phyloP scores from a whole-genome alignment of 2,888 invertebrate species.

The Morpho deidamia region DNA sequence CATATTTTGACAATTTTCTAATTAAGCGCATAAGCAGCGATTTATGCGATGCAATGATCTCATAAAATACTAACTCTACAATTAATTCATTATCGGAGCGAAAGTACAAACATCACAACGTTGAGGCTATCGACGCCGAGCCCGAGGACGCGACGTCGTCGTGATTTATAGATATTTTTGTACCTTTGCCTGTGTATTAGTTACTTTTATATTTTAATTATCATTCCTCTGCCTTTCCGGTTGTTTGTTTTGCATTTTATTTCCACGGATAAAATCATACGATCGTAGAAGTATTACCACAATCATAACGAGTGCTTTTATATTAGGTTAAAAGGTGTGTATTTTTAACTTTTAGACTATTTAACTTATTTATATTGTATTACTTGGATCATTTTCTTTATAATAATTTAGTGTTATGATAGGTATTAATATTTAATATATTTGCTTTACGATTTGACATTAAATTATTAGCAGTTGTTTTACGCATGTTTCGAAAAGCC shows the following conservation, averaged over 20 bases:
- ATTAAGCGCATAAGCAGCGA: conserved; percentile 63
- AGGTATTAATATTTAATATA: conserved; percentile 76
- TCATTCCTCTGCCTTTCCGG: conserved; percentile 62
- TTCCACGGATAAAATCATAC: conserved; percentile 34
- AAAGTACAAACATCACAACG: conserved; percentile 60
- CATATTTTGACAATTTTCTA: conserved; percentile 73
- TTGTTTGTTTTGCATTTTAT: conserved; percentile 54
- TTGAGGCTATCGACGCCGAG: conserved; percentile 25
- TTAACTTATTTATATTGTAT: conserved; percentile 78
- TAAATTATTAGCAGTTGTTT: conserved; percentile 70
- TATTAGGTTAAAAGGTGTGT: conserved; percentile 77
- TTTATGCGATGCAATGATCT: conserved; percentile 72
- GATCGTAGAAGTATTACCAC: conserved; percentile 44
- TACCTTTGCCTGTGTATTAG: conserved; percentile 70
- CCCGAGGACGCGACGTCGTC: conserved; percentile 36
- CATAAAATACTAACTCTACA: conserved; percentile 75
- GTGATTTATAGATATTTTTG: conserved; percentile 63
- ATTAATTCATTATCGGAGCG: conserved; percentile 47
- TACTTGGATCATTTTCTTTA: conserved; percentile 75
- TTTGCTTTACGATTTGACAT: conserved; percentile 69
- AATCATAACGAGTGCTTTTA: conserved; percentile 69
- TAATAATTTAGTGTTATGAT: conserved; percentile 74
- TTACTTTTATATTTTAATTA: conserved; percentile 55
- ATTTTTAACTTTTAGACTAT: conserved; percentile 78
- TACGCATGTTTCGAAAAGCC: conserved; percentile 59